phyloP scores from a whole-genome alignment of 2,113 vertebrate genomes.

The Mastomys natalensis region DNA sequence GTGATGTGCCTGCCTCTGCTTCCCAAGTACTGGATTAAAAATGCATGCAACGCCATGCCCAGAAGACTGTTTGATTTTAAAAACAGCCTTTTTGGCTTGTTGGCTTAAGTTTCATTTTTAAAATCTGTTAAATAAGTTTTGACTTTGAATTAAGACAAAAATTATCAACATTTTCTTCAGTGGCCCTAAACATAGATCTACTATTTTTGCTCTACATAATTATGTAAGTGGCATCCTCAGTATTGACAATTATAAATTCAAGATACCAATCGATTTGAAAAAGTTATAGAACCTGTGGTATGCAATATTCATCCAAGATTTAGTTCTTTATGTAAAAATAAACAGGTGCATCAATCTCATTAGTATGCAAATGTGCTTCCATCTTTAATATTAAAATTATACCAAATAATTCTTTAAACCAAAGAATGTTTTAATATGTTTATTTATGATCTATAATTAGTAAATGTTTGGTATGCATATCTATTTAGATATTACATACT shows the following conservation, averaged over 20 bases:
- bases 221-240: neutral
- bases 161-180: neutral
- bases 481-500: neutral
- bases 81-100: neutral
- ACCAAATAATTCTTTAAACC: neutral
- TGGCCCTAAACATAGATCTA: neutral
- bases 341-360: neutral
- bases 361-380: neutral
- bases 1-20: neutral
- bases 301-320: neutral
- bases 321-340: neutral
- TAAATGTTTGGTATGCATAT: neutral
- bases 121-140: neutral
- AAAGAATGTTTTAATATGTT: neutral
- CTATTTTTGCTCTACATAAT: neutral
- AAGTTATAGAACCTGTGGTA: neutral
- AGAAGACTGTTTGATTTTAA: neutral
- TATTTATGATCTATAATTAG: neutral
- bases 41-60: neutral
- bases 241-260: neutral
- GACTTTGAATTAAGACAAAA: neutral
- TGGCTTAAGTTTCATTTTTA: neutral
- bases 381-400: neutral
- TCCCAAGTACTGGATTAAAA: neutral
- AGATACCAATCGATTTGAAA: neutral